Base-by-base conservation (phyloP, 1,140 invertebrate genomes). In the Diorhabda elongata region DNA sequence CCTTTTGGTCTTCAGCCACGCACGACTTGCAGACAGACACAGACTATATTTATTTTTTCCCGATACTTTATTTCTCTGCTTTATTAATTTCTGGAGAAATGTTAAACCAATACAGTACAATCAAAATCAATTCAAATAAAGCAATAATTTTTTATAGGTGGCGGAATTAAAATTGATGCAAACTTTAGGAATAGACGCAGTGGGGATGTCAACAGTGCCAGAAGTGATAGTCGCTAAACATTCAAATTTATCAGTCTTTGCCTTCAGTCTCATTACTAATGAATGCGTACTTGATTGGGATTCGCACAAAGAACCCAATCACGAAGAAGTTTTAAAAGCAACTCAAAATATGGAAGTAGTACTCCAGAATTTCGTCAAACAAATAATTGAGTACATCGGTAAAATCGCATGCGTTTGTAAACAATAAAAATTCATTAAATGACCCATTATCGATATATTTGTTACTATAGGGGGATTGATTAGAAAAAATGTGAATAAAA, bases 241-340 rank as follows among this genome's bases (percentile, higher is more conserved):
- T 80, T 96, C 93, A 79, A 93, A 95, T 65, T 87, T 98, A 78
- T 89, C 87, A 47, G 92, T 96, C 1, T 92, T 98, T 74, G 94
- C 91, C 0, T 90, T 98, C 77, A 95, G 93, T 71, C 82, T 98
- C 44, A 94, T 98, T 72, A 97, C 96, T 26, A 98, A 98, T 81
- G 86, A 89, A 71, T 95, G 93, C 74, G 83, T 93, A 6, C 89
- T 85, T 26, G 90, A 94, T 63, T 96, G 97, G 76, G 91, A 95
- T 59, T 83, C 85, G 5, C 83, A 88, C n/a, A 81, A 83, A 0
- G 86, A 90, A 74, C 88, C 93, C 1, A 93, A 91, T 77, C 95
- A 98, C 79, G 90, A 93, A 59, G 95, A 97, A 75, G 95, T 98
- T 0, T 85, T 97, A 59, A 87, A 92, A 66, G 90, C 92, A 0